Evolutionary conservation across 2,113 vertebrate genomes (phyloP).

Genomic region (Charadrius vociferus): DNA sequence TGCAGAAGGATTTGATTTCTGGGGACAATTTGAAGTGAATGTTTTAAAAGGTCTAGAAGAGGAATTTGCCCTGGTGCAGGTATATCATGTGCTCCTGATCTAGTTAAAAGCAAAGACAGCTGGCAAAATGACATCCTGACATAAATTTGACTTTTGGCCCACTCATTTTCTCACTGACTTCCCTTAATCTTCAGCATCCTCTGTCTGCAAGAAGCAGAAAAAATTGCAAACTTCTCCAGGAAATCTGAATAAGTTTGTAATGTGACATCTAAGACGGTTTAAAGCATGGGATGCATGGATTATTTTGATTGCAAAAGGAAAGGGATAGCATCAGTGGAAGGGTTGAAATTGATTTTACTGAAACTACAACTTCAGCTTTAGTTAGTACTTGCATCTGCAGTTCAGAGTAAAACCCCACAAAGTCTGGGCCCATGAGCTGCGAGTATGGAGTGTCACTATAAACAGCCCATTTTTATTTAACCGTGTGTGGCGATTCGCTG

Average conservation of each 20-base stretch:
- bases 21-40: conserved; percentile 88
- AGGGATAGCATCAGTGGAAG: background rate
- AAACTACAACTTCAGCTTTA: background rate
- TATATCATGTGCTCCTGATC: conserved; percentile 42
- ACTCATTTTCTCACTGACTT: background rate
- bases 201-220: background rate
- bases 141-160: background rate
- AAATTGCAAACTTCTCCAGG: background rate
- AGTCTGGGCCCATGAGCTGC: background rate
- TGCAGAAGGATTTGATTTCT: conserved; percentile 91
- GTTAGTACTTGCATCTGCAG: background rate
- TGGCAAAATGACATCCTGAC: background rate
- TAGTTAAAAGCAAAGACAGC: background rate
- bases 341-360: background rate
- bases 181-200: background rate
- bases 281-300: background rate
- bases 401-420: background rate
- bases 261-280: background rate
- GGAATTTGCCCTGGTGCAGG: conserved; percentile 84
- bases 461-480: background rate
- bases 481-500: background rate
- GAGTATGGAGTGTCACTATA: background rate
- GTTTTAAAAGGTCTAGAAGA: conserved; percentile 83
- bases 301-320: background rate
- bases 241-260: background rate